Evolutionary conservation across 1,140 invertebrate genomes (phyloP).

Genomic region (Asobara japonica): DNA sequence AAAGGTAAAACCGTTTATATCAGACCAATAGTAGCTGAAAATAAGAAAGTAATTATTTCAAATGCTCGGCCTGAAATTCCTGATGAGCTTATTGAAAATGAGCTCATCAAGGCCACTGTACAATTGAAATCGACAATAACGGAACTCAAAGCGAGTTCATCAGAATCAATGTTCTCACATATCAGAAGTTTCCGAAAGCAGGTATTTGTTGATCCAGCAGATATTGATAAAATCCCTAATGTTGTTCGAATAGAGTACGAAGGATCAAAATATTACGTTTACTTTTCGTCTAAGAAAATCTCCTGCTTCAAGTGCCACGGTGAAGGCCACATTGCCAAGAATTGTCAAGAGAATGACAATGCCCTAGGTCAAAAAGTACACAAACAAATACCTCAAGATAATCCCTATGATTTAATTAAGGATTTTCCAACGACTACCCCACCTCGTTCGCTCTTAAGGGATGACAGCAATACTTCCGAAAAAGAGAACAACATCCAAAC

Average conservation of each 20-base stretch:
- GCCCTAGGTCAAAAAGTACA: not conserved
- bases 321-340: not conserved
- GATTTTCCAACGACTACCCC: not conserved
- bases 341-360: not conserved
- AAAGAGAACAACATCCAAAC: no score
- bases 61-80: not conserved
- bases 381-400: not conserved
- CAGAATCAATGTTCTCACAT: not conserved
- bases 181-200: not conserved
- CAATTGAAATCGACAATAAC: not conserved
- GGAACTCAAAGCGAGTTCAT: not conserved
- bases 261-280: not conserved
- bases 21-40: not conserved
- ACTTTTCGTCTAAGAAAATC: not conserved
- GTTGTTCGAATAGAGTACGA: not conserved
- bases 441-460: no score
- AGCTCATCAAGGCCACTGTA: not conserved
- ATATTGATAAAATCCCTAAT: not conserved
- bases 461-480: no score
- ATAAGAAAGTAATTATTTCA: not conserved
- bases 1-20: not conserved
- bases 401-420: not conserved
- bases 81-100: not conserved
- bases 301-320: not conserved
- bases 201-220: not conserved